These are phyloP conservation scores for Paramisgurnus dabryanus DNA, from an alignment of 2,113 vertebrate species.

Conservation along the genomic window DNA sequence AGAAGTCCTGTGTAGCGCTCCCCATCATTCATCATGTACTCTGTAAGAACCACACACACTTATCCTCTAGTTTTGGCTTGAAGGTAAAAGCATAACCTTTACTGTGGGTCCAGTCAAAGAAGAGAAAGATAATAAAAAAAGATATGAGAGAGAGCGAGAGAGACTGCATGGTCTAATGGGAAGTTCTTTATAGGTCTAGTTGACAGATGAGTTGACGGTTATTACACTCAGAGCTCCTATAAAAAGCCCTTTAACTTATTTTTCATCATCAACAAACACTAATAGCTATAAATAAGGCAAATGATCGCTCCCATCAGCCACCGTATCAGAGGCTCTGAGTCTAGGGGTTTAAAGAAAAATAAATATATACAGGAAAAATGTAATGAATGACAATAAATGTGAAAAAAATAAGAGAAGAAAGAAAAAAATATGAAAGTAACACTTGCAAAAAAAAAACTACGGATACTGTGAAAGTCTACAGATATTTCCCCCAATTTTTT, in stretches of 20 bases:
- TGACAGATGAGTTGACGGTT: slow-evolving; percentile 52
- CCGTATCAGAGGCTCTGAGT: slow-evolving; percentile 26
- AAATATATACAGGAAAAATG: background rate
- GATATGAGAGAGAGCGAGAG: background rate
- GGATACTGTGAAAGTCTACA: no score
- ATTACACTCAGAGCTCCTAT: slow-evolving; percentile 53
- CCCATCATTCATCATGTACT: background rate
- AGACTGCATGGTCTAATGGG: slow-evolving; percentile 35
- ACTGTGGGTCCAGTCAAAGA: background rate
- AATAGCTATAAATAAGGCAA: slow-evolving; percentile 59
- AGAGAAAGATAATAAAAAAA: background rate
- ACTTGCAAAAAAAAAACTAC: no score
- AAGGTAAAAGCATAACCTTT: slow-evolving; percentile 17
- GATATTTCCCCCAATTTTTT: background rate
- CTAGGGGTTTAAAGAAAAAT: slow-evolving; percentile 24
- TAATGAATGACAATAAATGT: no score
- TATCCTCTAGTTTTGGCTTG: slow-evolving; percentile 29
- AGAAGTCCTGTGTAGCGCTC: slow-evolving; percentile 3
- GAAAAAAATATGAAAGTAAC: background rate
- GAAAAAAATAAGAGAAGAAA: background rate
- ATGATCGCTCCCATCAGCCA: slow-evolving; percentile 15
- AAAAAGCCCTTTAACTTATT: slow-evolving; percentile 56
- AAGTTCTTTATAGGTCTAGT: slow-evolving; percentile 53
- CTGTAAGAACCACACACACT: slow-evolving; percentile 41
- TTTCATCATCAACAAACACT: slow-evolving; percentile 60